phyloP scores from a whole-genome alignment of 2,113 vertebrate species.

The Cricetomys ansorgei region DNA sequence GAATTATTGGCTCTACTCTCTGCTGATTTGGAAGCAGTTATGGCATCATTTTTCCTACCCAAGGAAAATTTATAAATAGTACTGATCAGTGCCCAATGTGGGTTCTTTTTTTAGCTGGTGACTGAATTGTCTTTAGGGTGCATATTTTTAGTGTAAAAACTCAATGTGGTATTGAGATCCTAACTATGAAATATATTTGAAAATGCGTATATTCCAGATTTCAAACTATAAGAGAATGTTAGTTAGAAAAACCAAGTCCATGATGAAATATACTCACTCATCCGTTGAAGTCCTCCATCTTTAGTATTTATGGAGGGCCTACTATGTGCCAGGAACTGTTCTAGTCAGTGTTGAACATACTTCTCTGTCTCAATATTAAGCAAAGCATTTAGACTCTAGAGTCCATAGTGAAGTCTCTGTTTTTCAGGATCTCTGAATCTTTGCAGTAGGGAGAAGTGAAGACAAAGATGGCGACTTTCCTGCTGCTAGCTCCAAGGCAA shows the following conservation, averaged over 20 bases:
- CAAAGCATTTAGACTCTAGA: not conserved
- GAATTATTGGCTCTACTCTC: not conserved
- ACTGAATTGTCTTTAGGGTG: slow-evolving; percentile 18
- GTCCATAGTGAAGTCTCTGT: not conserved
- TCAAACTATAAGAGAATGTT: not conserved
- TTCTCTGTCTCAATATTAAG: not conserved
- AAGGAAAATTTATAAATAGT: slow-evolving; percentile 50
- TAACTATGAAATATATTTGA: not conserved
- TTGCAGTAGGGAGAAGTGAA: not conserved
- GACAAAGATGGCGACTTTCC: not conserved
- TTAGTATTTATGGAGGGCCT: not conserved
- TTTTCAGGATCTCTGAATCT: not conserved
- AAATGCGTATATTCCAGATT: not conserved
- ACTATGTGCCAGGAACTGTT: not conserved
- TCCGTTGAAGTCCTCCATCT: not conserved
- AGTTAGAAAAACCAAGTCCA: not conserved
- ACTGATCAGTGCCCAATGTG: not conserved
- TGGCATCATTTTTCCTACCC: not conserved
- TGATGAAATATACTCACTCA: not conserved
- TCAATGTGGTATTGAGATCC: not conserved
- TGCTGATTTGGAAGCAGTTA: slow-evolving; percentile 37
- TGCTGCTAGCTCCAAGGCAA: not conserved
- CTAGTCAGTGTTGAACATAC: not conserved
- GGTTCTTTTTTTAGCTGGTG: slow-evolving; percentile 33
- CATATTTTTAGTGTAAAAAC: slow-evolving; percentile 49